These are phyloP conservation scores for Colletes gigas DNA, from an alignment of 1,140 invertebrate species.

Conservation along the genomic window DNA sequence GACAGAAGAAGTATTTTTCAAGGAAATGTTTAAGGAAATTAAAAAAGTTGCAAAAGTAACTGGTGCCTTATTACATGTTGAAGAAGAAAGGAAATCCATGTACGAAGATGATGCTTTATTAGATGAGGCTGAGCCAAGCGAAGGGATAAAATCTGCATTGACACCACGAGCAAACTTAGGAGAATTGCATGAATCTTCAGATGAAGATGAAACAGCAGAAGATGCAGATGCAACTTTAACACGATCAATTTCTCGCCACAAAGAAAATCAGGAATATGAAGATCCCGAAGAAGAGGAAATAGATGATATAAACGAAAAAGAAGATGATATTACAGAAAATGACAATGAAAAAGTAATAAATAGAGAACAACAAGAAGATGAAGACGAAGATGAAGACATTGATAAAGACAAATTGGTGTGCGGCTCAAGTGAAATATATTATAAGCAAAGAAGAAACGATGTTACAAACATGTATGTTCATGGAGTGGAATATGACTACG, in stretches of 20 bases:
- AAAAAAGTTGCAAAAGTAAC: slow-evolving; percentile 79
- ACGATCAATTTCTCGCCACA: slow-evolving; percentile 82
- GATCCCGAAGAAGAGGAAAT: slow-evolving; percentile 84
- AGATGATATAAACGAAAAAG: slow-evolving; percentile 77
- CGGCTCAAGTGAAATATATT: slow-evolving; percentile 68
- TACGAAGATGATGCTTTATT: slow-evolving; percentile 78
- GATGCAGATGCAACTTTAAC: slow-evolving; percentile 84
- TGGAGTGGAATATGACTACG: slow-evolving; percentile 88
- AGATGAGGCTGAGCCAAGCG: slow-evolving; percentile 74
- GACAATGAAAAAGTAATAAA: slow-evolving; percentile 40
- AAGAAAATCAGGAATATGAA: slow-evolving; percentile 88
- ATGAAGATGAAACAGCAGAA: slow-evolving; percentile 83
- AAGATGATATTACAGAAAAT: slow-evolving; percentile 78
- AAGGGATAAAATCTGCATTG: slow-evolving; percentile 42
- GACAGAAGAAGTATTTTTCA: slow-evolving; percentile 85
- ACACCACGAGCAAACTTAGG: slow-evolving; percentile 68
- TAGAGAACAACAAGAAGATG: slow-evolving; percentile 75
- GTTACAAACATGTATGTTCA: slow-evolving; percentile 76
- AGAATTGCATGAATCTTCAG: slow-evolving; percentile 83
- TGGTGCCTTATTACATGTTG: slow-evolving; percentile 73
- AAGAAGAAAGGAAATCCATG: slow-evolving; percentile 73
- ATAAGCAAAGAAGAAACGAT: slow-evolving; percentile 68
- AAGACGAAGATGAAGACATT: slow-evolving; percentile 74
- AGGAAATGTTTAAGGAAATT: slow-evolving; percentile 83
- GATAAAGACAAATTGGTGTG: slow-evolving; percentile 63